phyloP scores from a whole-genome alignment of 2,797 vertebrate species.

The Gila robusta region DNA sequence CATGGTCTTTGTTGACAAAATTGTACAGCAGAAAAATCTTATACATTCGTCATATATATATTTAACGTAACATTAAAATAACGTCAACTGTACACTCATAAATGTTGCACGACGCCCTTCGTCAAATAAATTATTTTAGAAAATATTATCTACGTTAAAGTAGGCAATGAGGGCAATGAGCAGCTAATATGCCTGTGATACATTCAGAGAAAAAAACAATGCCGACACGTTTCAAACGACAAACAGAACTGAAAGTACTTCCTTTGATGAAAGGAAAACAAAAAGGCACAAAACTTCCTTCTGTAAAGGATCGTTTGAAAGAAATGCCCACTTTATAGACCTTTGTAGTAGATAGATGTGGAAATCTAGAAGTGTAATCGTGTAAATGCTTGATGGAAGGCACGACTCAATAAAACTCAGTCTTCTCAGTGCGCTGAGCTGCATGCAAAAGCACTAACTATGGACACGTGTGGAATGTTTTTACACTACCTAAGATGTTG shows the following conservation, averaged over 20 bases:
- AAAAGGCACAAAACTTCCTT: constrained; percentile 65
- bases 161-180: constrained; percentile 18
- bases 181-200: constrained; percentile 1
- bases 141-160: background rate
- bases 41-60: constrained; percentile 53
- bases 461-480: constrained; percentile 30
- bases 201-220: constrained; percentile 31
- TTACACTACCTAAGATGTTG: background rate
- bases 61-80: constrained; percentile 27
- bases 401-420: constrained; percentile 40
- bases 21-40: constrained; percentile 53
- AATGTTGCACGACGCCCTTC: constrained; percentile 9
- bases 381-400: constrained; percentile 59
- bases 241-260: constrained; percentile 55
- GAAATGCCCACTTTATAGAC: constrained; percentile 55
- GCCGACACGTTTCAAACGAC: constrained; percentile 17
- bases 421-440: constrained; percentile 34
- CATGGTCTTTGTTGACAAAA: constrained; percentile 56
- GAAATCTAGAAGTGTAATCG: constrained; percentile 4
- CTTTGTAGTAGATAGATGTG: constrained; percentile 36
- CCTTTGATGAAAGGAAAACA: constrained; percentile 46
- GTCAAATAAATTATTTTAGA: constrained; percentile 21
- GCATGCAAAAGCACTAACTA: constrained; percentile 38
- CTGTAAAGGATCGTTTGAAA: constrained; percentile 49
- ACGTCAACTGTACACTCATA: constrained; percentile 46